Evolutionary conservation across 2,113 vertebrate species (phyloP).

Genomic region (Hippocampus mohnikei): DNA sequence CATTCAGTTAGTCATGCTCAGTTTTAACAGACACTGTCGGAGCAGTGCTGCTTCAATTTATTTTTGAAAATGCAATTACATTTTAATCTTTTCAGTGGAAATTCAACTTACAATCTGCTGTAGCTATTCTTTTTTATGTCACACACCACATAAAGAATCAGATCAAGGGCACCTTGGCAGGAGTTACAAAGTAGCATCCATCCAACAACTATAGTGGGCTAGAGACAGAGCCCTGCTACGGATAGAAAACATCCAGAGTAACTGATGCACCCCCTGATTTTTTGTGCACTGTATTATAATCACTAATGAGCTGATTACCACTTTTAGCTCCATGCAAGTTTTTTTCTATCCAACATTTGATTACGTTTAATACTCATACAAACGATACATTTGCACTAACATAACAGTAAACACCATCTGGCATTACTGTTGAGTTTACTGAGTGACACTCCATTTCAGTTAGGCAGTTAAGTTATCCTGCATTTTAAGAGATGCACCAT

Average conservation of each 20-base stretch:
- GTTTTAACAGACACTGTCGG: too few species aligned
- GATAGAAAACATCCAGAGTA: background rate
- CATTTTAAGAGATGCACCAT: constrained; percentile 26
- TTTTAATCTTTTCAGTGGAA: too few species aligned
- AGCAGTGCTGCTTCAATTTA: too few species aligned
- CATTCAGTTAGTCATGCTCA: too few species aligned
- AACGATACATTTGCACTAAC: background rate
- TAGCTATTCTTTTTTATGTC: too few species aligned
- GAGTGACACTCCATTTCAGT: background rate
- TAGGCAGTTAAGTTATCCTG: constrained; percentile 9
- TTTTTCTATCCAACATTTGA: background rate
- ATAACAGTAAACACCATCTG: background rate
- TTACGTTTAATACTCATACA: background rate
- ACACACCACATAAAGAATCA: too few species aligned
- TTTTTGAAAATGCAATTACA: too few species aligned
- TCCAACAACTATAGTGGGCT: too few species aligned
- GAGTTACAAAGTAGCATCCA: too few species aligned
- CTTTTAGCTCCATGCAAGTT: background rate
- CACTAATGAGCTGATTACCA: background rate
- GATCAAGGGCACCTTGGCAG: too few species aligned
- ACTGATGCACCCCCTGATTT: background rate
- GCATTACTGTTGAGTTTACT: background rate
- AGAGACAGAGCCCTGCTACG: too few species aligned
- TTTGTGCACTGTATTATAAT: background rate
- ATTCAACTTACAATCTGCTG: too few species aligned